Conservation (phyloP, 2,113 vertebrate species). For the Calyptomena viridis region DNA sequence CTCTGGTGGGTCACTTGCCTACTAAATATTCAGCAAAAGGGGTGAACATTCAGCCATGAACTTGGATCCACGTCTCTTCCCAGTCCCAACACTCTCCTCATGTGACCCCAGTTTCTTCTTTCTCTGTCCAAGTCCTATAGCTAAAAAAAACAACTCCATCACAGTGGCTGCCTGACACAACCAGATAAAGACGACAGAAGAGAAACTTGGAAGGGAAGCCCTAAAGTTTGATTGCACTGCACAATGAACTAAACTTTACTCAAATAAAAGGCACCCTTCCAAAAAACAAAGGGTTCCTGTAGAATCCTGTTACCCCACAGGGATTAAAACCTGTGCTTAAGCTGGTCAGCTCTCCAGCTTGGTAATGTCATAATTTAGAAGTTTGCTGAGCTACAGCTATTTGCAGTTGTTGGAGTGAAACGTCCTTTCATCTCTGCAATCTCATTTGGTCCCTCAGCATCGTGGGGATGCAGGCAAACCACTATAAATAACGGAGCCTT, state of each 20-base stretch:
- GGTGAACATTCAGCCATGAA: not conserved
- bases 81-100: not conserved
- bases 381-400: slow-evolving; percentile 11
- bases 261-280: not conserved
- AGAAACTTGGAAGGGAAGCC: slow-evolving; percentile 16
- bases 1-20: not conserved
- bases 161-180: not conserved
- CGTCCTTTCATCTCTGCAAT: slow-evolving; percentile 34
- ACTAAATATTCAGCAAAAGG: not conserved
- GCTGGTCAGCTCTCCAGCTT: not conserved
- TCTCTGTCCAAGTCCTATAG: not conserved
- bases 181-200: not conserved
- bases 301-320: not conserved
- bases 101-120: not conserved
- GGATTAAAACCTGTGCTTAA: not conserved
- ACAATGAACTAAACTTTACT: not conserved
- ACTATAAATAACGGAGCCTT: slow-evolving; percentile 37
- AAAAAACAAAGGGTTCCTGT: not conserved
- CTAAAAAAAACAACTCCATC: slow-evolving; percentile 17
- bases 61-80: not conserved
- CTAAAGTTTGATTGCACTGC: not conserved
- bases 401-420: slow-evolving; percentile 29
- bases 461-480: not conserved
- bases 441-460: slow-evolving; percentile 23
- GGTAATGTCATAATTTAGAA: slow-evolving; percentile 18